phyloP scores from a whole-genome alignment of 1,140 invertebrate genomes.

The Myzus persicae region DNA sequence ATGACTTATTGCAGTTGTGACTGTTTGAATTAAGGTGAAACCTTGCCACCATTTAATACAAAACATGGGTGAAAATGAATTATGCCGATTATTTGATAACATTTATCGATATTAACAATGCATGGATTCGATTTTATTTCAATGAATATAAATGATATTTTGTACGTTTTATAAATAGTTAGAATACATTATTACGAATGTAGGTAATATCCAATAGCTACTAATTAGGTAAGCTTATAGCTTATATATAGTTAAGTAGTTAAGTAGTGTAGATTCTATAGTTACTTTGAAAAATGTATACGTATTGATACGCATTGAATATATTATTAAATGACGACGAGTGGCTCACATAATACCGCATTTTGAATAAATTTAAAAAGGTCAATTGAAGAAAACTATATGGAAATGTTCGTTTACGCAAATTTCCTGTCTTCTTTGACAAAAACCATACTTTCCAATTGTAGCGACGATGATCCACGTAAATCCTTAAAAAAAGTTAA shows the following conservation, averaged over 20 bases:
- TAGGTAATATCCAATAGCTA: background rate
- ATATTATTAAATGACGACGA: background rate
- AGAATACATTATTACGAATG: background rate
- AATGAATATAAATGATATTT: background rate
- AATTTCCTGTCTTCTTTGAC: background rate
- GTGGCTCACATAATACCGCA: background rate
- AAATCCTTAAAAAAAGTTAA: background rate
- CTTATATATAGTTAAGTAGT: background rate
- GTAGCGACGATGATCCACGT: background rate
- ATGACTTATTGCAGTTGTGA: background rate
- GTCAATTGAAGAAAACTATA: background rate
- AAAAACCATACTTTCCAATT: constrained; percentile 2
- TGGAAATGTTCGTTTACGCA: background rate
- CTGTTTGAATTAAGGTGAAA: background rate
- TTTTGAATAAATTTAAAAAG: constrained; percentile 14
- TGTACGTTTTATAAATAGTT: background rate
- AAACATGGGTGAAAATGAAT: background rate
- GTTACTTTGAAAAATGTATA: background rate
- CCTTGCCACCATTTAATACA: background rate
- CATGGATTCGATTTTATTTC: background rate
- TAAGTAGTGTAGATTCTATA: background rate
- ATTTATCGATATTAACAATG: background rate
- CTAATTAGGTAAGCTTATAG: background rate
- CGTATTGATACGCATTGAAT: background rate
- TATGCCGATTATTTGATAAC: background rate